These are phyloP conservation scores for Spea multiplicata DNA, from an alignment of 2,113 vertebrate genomes.

Conservation along the genomic window DNA sequence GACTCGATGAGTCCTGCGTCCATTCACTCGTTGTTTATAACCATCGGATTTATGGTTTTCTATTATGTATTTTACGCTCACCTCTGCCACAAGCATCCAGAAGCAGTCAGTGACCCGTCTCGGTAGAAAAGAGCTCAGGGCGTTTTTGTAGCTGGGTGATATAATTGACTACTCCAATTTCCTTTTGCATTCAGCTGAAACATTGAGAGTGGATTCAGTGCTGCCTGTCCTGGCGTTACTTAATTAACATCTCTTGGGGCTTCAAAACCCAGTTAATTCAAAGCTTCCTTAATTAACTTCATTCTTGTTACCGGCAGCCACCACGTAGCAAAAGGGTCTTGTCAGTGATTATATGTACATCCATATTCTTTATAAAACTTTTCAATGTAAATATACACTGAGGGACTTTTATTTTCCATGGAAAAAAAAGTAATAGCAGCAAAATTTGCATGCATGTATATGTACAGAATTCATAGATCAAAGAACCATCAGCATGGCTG, in stretches of 20 bases:
- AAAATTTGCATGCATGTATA: too few relatives aligned
- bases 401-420: too few relatives aligned
- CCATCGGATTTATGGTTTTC: background rate
- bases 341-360: background rate
- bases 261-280: background rate
- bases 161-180: conserved; percentile 2
- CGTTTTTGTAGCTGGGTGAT: conserved; percentile 7
- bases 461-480: too few relatives aligned
- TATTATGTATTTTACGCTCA: conserved; percentile 8
- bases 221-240: background rate
- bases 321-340: background rate
- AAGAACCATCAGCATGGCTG: too few relatives aligned
- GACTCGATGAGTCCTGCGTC: background rate
- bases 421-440: too few relatives aligned
- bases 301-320: background rate
- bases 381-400: background rate
- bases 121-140: background rate
- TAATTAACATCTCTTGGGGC: conserved; percentile 9
- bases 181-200: background rate
- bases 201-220: background rate
- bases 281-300: background rate
- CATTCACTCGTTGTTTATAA: background rate
- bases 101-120: background rate
- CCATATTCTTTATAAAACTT: background rate
- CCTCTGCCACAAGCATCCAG: background rate